Percentiles rank a stretch among this genome's conserved stretches.
Evolutionary conservation across 2,113 vertebrate species (phyloP).

Genomic region (Rhagologus leucostigma): DNA sequence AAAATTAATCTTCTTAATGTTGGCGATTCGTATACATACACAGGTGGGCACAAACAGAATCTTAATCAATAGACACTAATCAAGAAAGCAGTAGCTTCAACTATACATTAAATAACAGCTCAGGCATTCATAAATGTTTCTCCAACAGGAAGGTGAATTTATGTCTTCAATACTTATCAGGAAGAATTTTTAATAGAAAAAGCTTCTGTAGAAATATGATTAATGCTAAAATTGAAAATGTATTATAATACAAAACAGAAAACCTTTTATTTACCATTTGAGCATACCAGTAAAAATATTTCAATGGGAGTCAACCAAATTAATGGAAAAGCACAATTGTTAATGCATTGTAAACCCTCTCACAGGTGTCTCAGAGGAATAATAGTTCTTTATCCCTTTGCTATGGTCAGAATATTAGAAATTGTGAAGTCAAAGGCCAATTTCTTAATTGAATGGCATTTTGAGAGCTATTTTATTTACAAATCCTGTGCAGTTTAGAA

Average conservation of each 20-base stretch:
- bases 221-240: background rate
- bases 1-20: background rate
- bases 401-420: constrained; percentile 41
- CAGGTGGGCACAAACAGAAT: background rate
- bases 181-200: constrained; percentile 10
- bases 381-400: constrained; percentile 35
- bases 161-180: background rate
- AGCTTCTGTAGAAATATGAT: background rate
- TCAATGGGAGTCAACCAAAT: background rate
- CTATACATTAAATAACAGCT: background rate
- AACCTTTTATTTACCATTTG: background rate
- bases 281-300: background rate
- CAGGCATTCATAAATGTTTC: background rate
- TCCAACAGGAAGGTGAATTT: background rate
- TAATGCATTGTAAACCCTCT: background rate
- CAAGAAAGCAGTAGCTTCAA: background rate
- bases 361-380: background rate
- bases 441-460: constrained; percentile 55
- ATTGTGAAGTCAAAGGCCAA: constrained; percentile 38
- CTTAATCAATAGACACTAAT: background rate
- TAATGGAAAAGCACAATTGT: constrained; percentile 9
- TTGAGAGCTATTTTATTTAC: constrained; percentile 56
- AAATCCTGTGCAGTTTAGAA: constrained; percentile 62
- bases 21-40: background rate
- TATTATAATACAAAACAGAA: background rate